Base-by-base conservation (phyloP, 2,797 vertebrate species). In the Carduelis carduelis region DNA sequence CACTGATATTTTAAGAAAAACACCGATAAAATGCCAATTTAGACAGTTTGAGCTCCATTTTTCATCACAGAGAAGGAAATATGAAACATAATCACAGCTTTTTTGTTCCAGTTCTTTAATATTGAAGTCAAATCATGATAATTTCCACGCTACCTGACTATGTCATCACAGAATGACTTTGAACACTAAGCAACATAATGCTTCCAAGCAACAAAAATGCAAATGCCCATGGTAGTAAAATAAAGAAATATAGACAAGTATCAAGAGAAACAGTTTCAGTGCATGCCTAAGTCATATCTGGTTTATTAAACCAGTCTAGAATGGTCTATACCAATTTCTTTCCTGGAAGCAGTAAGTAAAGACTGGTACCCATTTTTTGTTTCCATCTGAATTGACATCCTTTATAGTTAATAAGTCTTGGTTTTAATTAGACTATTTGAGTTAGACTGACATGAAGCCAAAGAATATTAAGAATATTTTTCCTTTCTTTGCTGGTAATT, bases 181-280 rank as follows among this genome's bases (percentile, higher is more conserved):
- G 43, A 92, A 75, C 37, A 59, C 39, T 52, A 69, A 70, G 57
- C 64, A 93, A 76, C 59, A 53, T 4, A 74, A 78, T 46, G 57
- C 26, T 69, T 63, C 68, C 55, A 82, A 84, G 69, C 49, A 95
- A 93, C 72, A 89, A 86, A 95, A 80, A 94, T 57, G 68, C 56
- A 91, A 91, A 93, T 91, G 18, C 21, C 47, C 35, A n/a, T 4
- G 59, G 43, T 21, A 72, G 21, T 20, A 66, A 37, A 84, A 41
- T 24, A 64, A 60, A 85, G 7, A 93, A 86, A 76, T 44, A 85
- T 0, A 74, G 14, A 43, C 10, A 82, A 79, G 19, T 35, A 74
- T 22, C 30, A 39, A 50, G 5, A 90, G 60, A 66, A 87, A 39
- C 8, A 77, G 49, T 65, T 87, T 44, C 50, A 59, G 2, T 65